Base-by-base conservation (phyloP, 1,140 invertebrate genomes). In the Drosophila navojoa region DNA sequence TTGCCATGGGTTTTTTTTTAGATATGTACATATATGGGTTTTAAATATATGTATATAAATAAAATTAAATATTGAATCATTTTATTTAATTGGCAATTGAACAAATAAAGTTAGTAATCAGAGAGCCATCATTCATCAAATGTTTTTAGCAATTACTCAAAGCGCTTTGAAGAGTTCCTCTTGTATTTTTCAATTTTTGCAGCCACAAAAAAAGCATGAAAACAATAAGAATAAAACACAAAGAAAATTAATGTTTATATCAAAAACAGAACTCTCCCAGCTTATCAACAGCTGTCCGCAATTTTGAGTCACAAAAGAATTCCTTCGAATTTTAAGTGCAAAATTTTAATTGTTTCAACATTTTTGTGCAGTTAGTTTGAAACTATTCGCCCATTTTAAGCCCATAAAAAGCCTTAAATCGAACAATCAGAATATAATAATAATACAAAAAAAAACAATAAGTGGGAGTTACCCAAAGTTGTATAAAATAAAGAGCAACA, bases 381-480 rank as follows among this genome's bases (percentile, higher is more conserved):
- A 55, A 63, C 10, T 32, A n/a, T 38, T 66, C 13, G 25, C 35
- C 32, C 19, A 47, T 0, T 15, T n/a, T 0, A 16, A 3, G 13
- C 35, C 35, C 10, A 45, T 45, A 16, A 45, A 19, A 45, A 16
- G 15, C 7, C 7, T 9, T 5, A 22, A 50, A 55, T 50, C 11
- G 58, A 62, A 60, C 25, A 62, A 70, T 57, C 54, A 52, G 40
- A 64, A 73, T 67, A 76, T 63, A 71, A 76, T 77, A 72, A 32
- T 32, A 32, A 44, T 42, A 42, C n/a, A 42, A 16, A n/a, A 44
- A 44, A 44, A 15, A 15, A 15, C 81, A 71, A 53, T 73, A 91
- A 86, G 89, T 91, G 89, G 89, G 89, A 89, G 89, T 91, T 72
- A 69, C 89, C 89, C 68, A 90, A 89, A 90, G 71, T 22, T 22